Base-by-base conservation (phyloP, 2,113 vertebrate genomes). In the Enhydra lutris region DNA sequence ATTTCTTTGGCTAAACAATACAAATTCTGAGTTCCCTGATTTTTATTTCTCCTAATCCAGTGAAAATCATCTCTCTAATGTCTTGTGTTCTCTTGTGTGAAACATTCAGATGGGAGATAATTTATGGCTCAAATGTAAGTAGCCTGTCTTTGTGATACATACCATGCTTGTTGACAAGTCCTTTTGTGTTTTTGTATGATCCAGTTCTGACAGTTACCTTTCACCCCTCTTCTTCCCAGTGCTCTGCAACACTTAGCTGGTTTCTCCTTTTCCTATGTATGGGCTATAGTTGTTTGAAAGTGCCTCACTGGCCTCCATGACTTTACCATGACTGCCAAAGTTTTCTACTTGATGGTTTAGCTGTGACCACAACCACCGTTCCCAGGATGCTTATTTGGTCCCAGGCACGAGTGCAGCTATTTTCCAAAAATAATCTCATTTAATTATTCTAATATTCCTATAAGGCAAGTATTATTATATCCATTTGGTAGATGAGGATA, bases 381-480 rank as follows among this genome's bases (percentile, higher is more conserved):
- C 95, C 57, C 9, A 42, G 39, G 73, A 86, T 69, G 57, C 79
- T 96, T 81, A 94, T 95, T 97, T 96, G 85, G 84, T 80, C 55
- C 65, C n/a, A 96, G 79, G n/a, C 84, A 59, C 4, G 10, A 63
- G 42, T 61, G 59, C 86, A 96, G 45, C 57, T 87, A 24, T 88
- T 95, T 95, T 96, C 45, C 57, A 96, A 97, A 88, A 97, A 91
- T 84, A 90, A 94, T 84, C 83, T 86, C 57, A 92, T 71, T 96
- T 95, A 96, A 88, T 96, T 94, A 78, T 79, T 91, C 42, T 81
- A 84, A 34, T 45, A 91, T 83, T 78, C 39, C n/a, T 87, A 23
- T 83, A 71, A 94, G 81, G 73, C 59, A 82, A 45, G 59, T 87
- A 87, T 97, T 31, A 87, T 92, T 92, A 89, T 95, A 50, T 96